Evolutionary conservation across 1,140 invertebrate genomes (phyloP).

Genomic region (Charaxes varanes): DNA sequence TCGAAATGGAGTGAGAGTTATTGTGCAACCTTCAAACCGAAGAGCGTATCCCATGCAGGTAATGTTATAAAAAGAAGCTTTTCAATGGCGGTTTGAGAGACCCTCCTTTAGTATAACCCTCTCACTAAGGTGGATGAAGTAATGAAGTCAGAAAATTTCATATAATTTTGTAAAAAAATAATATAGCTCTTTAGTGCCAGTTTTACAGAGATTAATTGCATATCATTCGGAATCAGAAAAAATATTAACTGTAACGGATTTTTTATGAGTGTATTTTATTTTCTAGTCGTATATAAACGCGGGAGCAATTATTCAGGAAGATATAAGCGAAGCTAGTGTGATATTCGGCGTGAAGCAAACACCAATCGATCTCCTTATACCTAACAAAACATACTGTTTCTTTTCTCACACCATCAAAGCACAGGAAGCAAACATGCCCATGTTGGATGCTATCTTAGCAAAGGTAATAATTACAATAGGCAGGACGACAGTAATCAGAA

Average conservation of each 20-base stretch:
- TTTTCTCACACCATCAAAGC: conserved; percentile 99
- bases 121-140: too few species aligned
- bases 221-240: neutral
- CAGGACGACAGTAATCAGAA: too few species aligned
- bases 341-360: conserved; percentile 99
- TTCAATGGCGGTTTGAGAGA: too few species aligned
- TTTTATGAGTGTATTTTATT: neutral
- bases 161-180: too few species aligned
- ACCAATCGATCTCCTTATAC: conserved; percentile 93
- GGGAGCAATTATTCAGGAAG: conserved; percentile 95
- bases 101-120: neutral
- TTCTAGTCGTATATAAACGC: conserved; percentile 88
- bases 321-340: conserved; percentile 95
- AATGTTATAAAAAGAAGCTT: too few species aligned
- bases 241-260: neutral
- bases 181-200: too few species aligned
- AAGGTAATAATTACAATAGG: too few species aligned
- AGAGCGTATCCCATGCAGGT: conserved; percentile 97
- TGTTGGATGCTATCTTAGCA: conserved; percentile 96
- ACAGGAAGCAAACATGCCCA: conserved; percentile 97
- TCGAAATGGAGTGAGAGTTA: conserved; percentile 91
- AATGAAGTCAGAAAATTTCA: too few species aligned
- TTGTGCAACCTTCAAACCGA: conserved; percentile 98
- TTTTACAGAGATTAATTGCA: too few species aligned
- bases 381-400: conserved; percentile 98